Conservation (phyloP, 1,140 invertebrate species). For the Steinernema feltiae region DNA sequence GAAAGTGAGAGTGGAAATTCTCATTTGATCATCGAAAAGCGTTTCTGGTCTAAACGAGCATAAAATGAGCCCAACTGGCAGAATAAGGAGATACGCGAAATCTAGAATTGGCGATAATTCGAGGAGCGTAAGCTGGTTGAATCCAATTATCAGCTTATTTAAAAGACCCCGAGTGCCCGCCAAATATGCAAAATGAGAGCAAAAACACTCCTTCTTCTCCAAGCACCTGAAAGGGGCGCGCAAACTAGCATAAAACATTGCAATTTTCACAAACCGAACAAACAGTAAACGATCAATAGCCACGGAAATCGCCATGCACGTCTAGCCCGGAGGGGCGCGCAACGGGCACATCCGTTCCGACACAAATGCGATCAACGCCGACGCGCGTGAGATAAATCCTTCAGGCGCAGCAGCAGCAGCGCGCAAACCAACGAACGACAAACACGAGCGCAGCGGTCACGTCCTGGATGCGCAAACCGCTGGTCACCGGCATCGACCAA, state of each 20-base stretch:
- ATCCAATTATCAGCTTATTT: neutral
- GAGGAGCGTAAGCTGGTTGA: neutral
- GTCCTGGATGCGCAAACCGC: conserved; percentile 6
- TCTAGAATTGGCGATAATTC: too few species aligned
- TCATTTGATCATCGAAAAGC: conserved; percentile 1
- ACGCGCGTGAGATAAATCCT: neutral
- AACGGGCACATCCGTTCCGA: neutral
- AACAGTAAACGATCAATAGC: neutral
- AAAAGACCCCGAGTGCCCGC: too few species aligned
- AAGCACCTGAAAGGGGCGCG: neutral
- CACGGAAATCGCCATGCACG: neutral
- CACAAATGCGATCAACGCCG: conserved; percentile 4
- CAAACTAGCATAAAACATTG: neutral
- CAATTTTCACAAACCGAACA: neutral
- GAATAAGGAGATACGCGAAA: too few species aligned
- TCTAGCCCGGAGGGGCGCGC: too few species aligned
- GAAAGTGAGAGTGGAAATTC: neutral
- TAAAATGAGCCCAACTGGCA: too few species aligned
- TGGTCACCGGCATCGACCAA: neutral
- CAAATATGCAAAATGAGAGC: too few species aligned
- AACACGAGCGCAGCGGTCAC: neutral
- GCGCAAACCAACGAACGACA: too few species aligned
- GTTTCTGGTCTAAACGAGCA: neutral
- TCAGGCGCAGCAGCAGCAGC: neutral
- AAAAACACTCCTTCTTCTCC: too few species aligned